Percentiles rank a stretch among this genome's conserved stretches.
Conservation (phyloP, 2,113 vertebrate species). For the Anolis sagrei region DNA sequence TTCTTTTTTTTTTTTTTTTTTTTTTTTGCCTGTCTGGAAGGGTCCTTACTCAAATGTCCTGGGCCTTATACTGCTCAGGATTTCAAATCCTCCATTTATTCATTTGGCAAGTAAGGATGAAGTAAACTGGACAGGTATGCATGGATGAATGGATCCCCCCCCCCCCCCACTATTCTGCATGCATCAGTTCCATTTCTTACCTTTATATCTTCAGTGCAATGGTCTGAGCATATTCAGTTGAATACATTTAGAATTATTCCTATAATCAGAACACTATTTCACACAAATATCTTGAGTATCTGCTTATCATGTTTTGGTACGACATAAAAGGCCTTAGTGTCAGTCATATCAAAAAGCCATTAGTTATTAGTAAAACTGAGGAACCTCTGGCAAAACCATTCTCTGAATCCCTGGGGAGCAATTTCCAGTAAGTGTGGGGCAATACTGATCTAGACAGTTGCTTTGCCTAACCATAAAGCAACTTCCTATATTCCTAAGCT, state of each 20-base stretch:
- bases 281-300: no score
- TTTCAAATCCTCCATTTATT: background rate
- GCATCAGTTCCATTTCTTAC: background rate
- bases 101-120: background rate
- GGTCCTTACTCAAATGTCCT: background rate
- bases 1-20: no score
- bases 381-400: background rate
- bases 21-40: no score
- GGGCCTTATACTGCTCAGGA: background rate
- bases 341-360: no score
- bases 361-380: no score
- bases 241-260: no score
- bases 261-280: no score
- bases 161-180: no score
- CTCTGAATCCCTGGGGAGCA: background rate
- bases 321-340: no score
- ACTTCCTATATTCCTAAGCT: background rate
- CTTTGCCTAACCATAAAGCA: background rate
- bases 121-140: no score
- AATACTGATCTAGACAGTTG: background rate
- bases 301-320: no score
- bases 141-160: no score
- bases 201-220: background rate
- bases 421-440: background rate
- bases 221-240: background rate